phyloP scores from a whole-genome alignment of 92 coral and sea anemone genomes.

The Porites rus region DNA sequence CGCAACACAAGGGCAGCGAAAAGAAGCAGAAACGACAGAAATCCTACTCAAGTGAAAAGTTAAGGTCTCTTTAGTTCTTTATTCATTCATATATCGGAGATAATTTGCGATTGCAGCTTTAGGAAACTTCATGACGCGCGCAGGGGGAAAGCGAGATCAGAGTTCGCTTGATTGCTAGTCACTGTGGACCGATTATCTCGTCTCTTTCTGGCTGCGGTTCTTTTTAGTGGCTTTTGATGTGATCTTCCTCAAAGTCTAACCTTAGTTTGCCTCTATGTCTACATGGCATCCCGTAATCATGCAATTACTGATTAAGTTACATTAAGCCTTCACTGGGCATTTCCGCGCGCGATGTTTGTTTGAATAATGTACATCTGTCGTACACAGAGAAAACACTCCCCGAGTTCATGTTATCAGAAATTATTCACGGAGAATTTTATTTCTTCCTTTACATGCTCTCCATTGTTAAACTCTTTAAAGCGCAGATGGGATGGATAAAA shows the following conservation, averaged over 20 bases:
- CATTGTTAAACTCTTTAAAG: constrained; percentile 49
- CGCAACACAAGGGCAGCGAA: constrained; percentile 14
- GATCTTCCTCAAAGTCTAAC: neutral
- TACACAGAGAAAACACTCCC: neutral
- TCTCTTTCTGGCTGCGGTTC: neutral
- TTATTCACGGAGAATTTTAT: neutral
- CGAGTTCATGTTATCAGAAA: constrained; percentile 9
- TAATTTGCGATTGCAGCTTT: constrained; percentile 20
- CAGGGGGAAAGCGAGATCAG: neutral
- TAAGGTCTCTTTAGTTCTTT: constrained; percentile 45
- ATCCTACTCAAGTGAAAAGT: constrained; percentile 19
- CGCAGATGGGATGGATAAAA: constrained; percentile 44
- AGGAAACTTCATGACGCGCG: neutral
- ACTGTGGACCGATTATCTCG: neutral
- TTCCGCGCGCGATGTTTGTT: constrained; percentile 20
- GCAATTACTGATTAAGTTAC: constrained; percentile 57
- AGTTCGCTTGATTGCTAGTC: neutral
- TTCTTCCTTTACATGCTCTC: constrained; percentile 1
- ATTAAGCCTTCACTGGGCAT: constrained; percentile 34
- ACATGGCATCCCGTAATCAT: constrained; percentile 15
- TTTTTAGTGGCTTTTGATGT: neutral
- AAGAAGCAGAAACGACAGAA: constrained; percentile 11
- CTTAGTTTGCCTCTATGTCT: constrained; percentile 1
- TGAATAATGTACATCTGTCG: constrained; percentile 33
- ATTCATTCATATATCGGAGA: constrained; percentile 34